Base-by-base conservation (phyloP, 2,113 vertebrate genomes). In the Emydocephalus ijimae region DNA sequence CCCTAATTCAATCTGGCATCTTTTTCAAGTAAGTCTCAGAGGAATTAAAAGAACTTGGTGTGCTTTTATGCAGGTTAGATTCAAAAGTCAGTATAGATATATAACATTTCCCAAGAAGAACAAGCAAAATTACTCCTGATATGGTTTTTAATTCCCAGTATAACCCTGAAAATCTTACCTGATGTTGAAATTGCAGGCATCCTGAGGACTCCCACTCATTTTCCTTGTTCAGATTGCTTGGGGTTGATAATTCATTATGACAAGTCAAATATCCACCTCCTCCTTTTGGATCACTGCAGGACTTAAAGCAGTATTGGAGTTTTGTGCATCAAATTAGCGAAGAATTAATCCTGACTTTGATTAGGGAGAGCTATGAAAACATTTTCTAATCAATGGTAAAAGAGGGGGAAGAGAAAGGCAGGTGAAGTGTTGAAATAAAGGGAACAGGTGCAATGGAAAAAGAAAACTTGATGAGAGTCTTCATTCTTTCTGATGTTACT, bases 311-410 rank as follows among this genome's bases (percentile, higher is more conserved):
- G 87, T 85, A 89, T 92, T 93, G 93, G 59, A 86, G 0, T 43
- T 93, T 96, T 93, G 43, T 34, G 52, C 95, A 96, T 97, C 94
- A 95, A 93, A 90, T 93, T 90, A 95, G 93, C 94, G 93, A 96
- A 96, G 93, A 92, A 95, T 93, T 93, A 81, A 89, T 93, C 91
- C 91, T 88, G n/a, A 34, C 57, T 96, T 93, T 94, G 93, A 85
- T 91, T 86, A n/a, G 61, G 87, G 81, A 95, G 81, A 85, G 93
- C 92, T 11, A 12, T 69, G 88, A 87, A 93, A 94, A 92, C 52
- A 92, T 92, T 92, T 88, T 89, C 56, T 91, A 89, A 87, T 57
- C 91, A 93, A 88, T 57, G 50, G 52, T 81, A 88, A 7, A 61
- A 69, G 45, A 39, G 45, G 56, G 55, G 56, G 92, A 52, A 86